phyloP scores from a whole-genome alignment of 1,140 invertebrate species.

The Penaeus vannamei region DNA sequence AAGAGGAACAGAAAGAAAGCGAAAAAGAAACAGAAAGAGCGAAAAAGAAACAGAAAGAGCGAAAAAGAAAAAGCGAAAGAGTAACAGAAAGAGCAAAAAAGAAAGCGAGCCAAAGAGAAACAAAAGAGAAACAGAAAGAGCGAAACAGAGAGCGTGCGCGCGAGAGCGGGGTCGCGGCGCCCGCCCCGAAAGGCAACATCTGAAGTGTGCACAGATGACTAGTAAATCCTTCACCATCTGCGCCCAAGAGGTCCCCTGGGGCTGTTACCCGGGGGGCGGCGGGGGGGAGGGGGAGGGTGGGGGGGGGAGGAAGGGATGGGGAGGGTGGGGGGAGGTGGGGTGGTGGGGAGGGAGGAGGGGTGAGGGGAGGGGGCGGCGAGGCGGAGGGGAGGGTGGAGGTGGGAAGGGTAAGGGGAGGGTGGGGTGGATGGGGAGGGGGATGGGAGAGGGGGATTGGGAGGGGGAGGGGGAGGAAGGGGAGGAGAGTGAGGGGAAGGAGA shows the following conservation, averaged over 20 bases:
- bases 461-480: neutral
- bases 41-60: too few relatives aligned
- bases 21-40: too few relatives aligned
- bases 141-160: neutral
- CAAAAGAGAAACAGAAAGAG: neutral
- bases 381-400: neutral
- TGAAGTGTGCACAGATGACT: too few relatives aligned
- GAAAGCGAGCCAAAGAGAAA: too few relatives aligned
- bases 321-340: constrained; percentile 1
- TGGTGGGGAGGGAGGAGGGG: neutral
- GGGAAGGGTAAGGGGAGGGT: neutral
- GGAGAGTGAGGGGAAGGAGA: too few relatives aligned
- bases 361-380: neutral
- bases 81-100: neutral
- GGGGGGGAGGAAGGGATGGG: neutral
- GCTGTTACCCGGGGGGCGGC: neutral
- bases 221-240: neutral
- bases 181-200: too few relatives aligned
- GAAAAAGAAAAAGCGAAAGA: too few relatives aligned
- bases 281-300: constrained; percentile 13
- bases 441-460: neutral
- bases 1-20: too few relatives aligned
- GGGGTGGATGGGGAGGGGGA: neutral
- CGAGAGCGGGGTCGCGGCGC: neutral
- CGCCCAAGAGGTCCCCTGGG: neutral